Evolutionary conservation across 2,113 vertebrate species (phyloP).

Genomic region (Bubo bubo): DNA sequence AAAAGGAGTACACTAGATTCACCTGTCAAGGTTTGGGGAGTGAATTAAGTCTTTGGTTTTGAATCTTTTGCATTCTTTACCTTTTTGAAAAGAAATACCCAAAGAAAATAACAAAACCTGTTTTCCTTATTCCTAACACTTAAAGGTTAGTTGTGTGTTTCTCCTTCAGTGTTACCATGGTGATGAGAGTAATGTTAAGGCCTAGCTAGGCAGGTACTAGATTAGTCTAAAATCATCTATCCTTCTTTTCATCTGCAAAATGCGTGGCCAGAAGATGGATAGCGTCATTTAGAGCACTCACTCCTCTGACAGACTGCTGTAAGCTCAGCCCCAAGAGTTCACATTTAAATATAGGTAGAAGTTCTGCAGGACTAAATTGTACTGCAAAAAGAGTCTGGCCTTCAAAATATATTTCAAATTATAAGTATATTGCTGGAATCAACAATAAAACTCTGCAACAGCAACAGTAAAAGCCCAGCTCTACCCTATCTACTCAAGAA

Average conservation of each 20-base stretch:
- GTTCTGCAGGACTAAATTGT: neutral
- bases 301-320: neutral
- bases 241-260: slow-evolving; percentile 3
- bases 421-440: neutral
- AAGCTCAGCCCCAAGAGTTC: neutral
- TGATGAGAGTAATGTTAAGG: neutral
- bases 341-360: neutral
- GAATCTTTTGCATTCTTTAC: neutral
- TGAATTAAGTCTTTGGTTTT: neutral
- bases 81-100: too few species aligned
- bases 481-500: neutral
- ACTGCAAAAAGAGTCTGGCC: neutral
- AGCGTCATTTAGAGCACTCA: neutral
- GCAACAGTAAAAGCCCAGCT: neutral
- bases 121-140: neutral
- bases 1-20: neutral
- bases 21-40: neutral
- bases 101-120: neutral
- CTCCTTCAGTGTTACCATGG: slow-evolving; percentile 17
- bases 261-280: neutral
- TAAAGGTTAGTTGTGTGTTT: neutral
- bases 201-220: neutral
- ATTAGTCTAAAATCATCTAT: slow-evolving; percentile 20
- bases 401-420: neutral
- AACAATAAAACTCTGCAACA: neutral